These are phyloP conservation scores for Volucella inanis DNA, from an alignment of 2,888 invertebrate species.

Conservation along the genomic window DNA sequence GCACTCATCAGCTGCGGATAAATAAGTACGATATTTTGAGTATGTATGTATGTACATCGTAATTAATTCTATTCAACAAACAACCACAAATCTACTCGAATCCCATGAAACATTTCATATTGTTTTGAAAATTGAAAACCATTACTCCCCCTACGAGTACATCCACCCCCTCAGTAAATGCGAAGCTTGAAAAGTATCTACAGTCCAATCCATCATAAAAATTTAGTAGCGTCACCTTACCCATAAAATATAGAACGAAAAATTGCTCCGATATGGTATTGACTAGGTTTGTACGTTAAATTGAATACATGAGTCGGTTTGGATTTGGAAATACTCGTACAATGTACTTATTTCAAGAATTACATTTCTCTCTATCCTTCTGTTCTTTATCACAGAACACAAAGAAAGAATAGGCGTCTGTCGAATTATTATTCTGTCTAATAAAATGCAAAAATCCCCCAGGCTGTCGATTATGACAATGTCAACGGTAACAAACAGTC, in stretches of 20 bases:
- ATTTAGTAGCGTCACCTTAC: conserved; percentile 14
- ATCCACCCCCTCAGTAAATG: background rate
- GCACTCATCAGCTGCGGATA: background rate
- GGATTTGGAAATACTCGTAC: background rate
- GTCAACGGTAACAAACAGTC: conserved; percentile 54
- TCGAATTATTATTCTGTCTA: conserved; percentile 57
- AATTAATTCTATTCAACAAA: conserved; percentile 38
- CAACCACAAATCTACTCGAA: conserved; percentile 19
- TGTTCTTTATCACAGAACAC: background rate
- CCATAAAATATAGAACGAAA: conserved; percentile 21
- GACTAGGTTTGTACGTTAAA: conserved; percentile 28
- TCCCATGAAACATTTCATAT: conserved; percentile 3
- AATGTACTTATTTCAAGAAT: conserved; percentile 30
- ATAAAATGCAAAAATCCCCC: conserved; percentile 46
- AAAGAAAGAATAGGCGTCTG: conserved; percentile 14
- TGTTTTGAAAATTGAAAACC: conserved; percentile 19
- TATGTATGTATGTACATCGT: background rate
- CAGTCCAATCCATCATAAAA: background rate
- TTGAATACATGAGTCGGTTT: conserved; percentile 16
- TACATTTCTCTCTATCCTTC: conserved; percentile 9
- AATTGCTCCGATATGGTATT: conserved; percentile 29
- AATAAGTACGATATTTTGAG: conserved; percentile 10
- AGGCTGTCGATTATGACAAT: conserved; percentile 33
- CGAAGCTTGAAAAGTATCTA: background rate
- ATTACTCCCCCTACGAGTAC: background rate